Conservation (phyloP, 2,888 invertebrate species). For the Sycophila texana region DNA sequence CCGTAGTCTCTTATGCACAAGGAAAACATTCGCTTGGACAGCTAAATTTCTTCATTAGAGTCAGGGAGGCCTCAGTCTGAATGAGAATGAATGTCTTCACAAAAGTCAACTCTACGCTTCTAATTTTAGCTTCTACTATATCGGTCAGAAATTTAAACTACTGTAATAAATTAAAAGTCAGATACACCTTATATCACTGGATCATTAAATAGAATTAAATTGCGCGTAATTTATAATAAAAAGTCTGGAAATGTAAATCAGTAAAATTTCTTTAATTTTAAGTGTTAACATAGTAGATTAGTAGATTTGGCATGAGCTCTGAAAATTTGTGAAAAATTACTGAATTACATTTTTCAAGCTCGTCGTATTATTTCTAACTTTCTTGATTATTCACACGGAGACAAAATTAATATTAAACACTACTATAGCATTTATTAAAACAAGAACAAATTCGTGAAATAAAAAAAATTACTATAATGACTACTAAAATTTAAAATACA, state of each 20-base stretch:
- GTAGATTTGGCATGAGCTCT: too few relatives aligned
- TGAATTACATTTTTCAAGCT: too few relatives aligned
- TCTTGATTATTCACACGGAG: too few relatives aligned
- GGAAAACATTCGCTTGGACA: slow-evolving; percentile 27
- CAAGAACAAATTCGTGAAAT: too few relatives aligned
- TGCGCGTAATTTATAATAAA: background rate
- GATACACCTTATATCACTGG: background rate
- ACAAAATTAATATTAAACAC: too few relatives aligned
- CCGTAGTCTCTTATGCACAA: background rate
- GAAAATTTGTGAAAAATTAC: too few relatives aligned
- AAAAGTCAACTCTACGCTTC: background rate
- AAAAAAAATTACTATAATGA: too few relatives aligned
- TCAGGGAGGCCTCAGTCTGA: background rate
- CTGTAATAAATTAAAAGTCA: background rate
- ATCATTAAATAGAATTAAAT: background rate
- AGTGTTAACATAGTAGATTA: too few relatives aligned
- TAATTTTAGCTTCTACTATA: background rate
- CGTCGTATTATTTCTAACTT: too few relatives aligned
- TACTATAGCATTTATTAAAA: too few relatives aligned
- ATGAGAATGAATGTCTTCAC: background rate
- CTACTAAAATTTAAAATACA: too few relatives aligned
- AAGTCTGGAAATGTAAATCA: background rate
- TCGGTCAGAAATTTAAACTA: background rate
- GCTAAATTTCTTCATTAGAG: slow-evolving; percentile 41
- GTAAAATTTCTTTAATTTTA: too few relatives aligned